phyloP scores from a whole-genome alignment of 1,140 invertebrate species.

The Tetragonula clypearis region DNA sequence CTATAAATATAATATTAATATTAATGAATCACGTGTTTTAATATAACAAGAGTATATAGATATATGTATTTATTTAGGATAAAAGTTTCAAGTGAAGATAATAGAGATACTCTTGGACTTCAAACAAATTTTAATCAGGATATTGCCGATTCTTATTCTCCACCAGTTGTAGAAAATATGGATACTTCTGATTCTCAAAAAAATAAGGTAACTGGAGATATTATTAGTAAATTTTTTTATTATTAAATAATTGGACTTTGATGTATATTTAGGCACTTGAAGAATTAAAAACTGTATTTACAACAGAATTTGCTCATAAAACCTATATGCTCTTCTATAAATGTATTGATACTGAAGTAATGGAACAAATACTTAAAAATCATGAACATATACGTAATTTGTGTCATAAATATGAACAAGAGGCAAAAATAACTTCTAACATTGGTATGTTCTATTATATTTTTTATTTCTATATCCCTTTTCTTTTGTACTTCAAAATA shows the following conservation, averaged over 20 bases:
- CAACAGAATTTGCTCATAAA: constrained; percentile 90
- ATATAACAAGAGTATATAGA: not conserved
- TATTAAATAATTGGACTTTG: not conserved
- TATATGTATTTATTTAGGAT: constrained; percentile 21
- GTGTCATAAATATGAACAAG: constrained; percentile 87
- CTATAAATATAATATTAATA: not conserved
- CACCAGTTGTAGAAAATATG: constrained; percentile 76
- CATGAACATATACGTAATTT: constrained; percentile 89
- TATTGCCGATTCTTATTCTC: constrained; percentile 82
- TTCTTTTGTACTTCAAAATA: not conserved
- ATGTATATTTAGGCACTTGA: constrained; percentile 84
- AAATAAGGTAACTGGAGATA: constrained; percentile 67
- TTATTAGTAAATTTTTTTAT: constrained; percentile 1
- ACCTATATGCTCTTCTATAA: constrained; percentile 91
- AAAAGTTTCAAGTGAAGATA: constrained; percentile 38
- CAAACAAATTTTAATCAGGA: constrained; percentile 63
- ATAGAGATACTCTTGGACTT: constrained; percentile 32
- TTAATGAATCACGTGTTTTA: not conserved
- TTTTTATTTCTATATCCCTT: not conserved
- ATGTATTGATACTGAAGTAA: constrained; percentile 87
- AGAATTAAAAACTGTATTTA: constrained; percentile 92
- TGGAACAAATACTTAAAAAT: constrained; percentile 89
- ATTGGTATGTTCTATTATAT: constrained; percentile 61
- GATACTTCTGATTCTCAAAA: constrained; percentile 67
- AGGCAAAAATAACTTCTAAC: constrained; percentile 60